Evolutionary conservation across 2,888 invertebrate genomes (phyloP), one percentile per base, ranked within the genome.

Genomic region (Sphaerophoria rueppellii): DNA sequence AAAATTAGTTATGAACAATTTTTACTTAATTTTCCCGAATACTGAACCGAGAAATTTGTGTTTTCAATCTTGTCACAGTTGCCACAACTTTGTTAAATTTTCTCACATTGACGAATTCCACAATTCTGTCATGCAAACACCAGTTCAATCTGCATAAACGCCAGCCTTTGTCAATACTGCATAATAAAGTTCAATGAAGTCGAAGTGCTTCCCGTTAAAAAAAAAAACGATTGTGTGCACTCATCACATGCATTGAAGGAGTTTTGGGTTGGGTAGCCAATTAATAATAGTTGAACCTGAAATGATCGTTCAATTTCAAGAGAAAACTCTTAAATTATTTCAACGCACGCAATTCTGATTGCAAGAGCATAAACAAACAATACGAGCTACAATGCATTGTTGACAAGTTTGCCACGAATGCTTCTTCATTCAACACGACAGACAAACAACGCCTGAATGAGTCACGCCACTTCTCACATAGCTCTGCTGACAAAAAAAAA

Each of bases 341-440:
- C 54, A 46, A 24, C 43, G 32, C 72, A 72, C 71, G 67, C 65
- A 43, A 76, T 63, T 24, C 16, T 16, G 40, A 12, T 37, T 32
- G 34, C 54, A 52, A 35, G 54, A 40, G 52, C 46, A 58, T 58
- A 48, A 34, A 37, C 55, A 14, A 14, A 35, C 35, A 16, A 16
- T 16, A 43, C 43, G 43, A 43, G 12, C 3, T 9, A 40, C 37
- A 16, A 24, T 12, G 35, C 54, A 32, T 35, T 75, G 74, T 83
- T 79, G 74, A 79, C 83, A 83, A 80, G 80, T 74, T 80, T 65
- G 58, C 61, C 75, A 80, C 71, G 79, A 80, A 80, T 71, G 71
- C 55, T 74, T 57, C 50, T 80, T 57, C 70, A 70, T 67, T 67
- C 32, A 63, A 78, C 73, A 67, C 61, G 82, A 71, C 61, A 78